phyloP scores from a whole-genome alignment of 2,888 invertebrate genomes.

The Sphecodes monilicornis region DNA sequence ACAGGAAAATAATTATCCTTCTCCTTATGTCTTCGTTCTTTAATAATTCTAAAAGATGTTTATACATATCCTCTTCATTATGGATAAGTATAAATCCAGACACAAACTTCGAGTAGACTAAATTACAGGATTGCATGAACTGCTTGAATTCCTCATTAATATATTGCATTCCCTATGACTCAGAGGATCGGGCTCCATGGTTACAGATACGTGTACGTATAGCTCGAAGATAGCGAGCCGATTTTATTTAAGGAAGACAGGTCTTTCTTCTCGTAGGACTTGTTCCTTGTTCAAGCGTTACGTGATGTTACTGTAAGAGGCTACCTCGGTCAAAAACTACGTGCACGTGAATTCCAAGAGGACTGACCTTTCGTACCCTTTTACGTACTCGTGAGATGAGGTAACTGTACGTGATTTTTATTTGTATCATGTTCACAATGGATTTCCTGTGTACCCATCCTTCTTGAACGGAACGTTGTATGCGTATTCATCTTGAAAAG shows the following conservation, averaged over 20 bases:
- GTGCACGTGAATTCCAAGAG: conserved; percentile 49
- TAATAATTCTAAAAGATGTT: too few species aligned
- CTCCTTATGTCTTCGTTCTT: too few species aligned
- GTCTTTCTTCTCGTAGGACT: conserved; percentile 51
- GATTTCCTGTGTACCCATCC: conserved; percentile 32
- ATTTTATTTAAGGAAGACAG: conserved; percentile 58
- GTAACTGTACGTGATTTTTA: conserved; percentile 60
- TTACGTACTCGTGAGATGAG: conserved; percentile 47
- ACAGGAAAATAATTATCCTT: too few species aligned
- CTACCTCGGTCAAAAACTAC: conserved; percentile 41
- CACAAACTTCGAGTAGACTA: not conserved
- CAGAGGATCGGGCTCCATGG: conserved; percentile 38
- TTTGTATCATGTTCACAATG: conserved; percentile 52
- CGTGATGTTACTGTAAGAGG: conserved; percentile 50
- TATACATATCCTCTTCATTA: too few species aligned
- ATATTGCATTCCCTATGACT: conserved; percentile 33
- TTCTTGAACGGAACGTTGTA: conserved; percentile 17
- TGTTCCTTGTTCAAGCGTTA: conserved; percentile 43
- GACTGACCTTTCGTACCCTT: conserved; percentile 59
- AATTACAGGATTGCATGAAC: not conserved
- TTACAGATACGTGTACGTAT: conserved; percentile 10
- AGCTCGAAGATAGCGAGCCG: conserved; percentile 43
- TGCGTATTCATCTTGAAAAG: conserved; percentile 22
- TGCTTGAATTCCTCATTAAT: conserved; percentile 41
- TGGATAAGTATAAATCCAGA: not conserved